Evolutionary conservation across 2,797 vertebrate species (phyloP).

Genomic region (Sebastes nivosus): DNA sequence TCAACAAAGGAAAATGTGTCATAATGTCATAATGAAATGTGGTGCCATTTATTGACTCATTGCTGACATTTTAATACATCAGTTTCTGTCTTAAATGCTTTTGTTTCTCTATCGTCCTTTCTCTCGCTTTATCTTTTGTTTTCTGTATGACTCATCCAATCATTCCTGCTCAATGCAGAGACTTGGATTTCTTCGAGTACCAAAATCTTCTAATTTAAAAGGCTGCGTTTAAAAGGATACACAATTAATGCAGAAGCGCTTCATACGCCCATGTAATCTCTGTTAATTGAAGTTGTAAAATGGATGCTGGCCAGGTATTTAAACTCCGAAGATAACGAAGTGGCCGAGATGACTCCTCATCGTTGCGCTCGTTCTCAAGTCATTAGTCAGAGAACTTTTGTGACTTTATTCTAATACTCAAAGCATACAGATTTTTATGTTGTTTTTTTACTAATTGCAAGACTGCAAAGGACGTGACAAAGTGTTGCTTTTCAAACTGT

Average conservation of each 20-base stretch:
- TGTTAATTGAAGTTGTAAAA: constrained; percentile 51
- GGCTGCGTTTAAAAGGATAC: constrained; percentile 2
- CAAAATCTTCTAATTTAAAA: constrained; percentile 3
- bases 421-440: background rate
- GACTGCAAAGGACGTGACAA: constrained; percentile 8
- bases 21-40: background rate
- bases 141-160: background rate
- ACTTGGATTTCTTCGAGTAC: constrained; percentile 3
- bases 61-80: constrained; percentile 42
- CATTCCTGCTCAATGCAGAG: constrained; percentile 5
- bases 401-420: background rate
- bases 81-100: constrained; percentile 1
- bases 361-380: constrained; percentile 15
- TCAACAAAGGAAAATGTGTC: constrained; percentile 4
- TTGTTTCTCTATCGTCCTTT: background rate
- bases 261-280: constrained; percentile 21
- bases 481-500: constrained; percentile 2
- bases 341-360: constrained; percentile 11
- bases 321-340: constrained; percentile 30
- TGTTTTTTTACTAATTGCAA: background rate
- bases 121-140: background rate
- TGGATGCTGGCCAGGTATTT: constrained; percentile 49
- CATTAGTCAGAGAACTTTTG: constrained; percentile 36
- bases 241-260: constrained; percentile 22
- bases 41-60: constrained; percentile 40